phyloP scores from a whole-genome alignment of 2,888 invertebrate species.

The Dolichopus griseipennis region DNA sequence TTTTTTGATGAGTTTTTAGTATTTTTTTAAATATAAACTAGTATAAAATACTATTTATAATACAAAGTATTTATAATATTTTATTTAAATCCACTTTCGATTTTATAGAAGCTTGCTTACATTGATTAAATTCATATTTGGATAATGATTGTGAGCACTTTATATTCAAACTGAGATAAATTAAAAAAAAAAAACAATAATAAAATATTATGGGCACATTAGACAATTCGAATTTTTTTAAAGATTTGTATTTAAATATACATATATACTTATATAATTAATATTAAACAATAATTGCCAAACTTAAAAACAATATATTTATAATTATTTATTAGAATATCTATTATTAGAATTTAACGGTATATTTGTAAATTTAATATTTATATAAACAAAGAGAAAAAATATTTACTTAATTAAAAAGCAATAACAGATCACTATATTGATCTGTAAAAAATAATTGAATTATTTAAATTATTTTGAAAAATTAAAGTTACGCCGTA shows the following conservation, averaged over 20 bases:
- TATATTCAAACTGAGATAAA: neutral
- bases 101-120: no score
- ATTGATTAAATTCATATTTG: no score
- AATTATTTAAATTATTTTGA: neutral
- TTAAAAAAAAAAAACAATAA: neutral
- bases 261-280: neutral
- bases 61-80: no score
- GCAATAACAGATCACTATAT: neutral
- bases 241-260: no score
- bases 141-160: no score
- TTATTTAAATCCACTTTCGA: no score
- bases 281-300: neutral
- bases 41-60: no score
- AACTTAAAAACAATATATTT: neutral
- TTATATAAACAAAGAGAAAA: neutral
- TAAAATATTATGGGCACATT: neutral
- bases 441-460: neutral
- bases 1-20: no score
- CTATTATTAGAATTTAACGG: neutral
- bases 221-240: neutral
- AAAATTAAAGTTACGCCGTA: neutral
- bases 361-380: neutral
- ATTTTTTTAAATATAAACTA: no score
- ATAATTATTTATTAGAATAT: no score
- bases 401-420: neutral